Evolutionary conservation across 2,797 vertebrate species (phyloP), one percentile per base, ranked within the genome.

Genomic region (Betta splendens): DNA sequence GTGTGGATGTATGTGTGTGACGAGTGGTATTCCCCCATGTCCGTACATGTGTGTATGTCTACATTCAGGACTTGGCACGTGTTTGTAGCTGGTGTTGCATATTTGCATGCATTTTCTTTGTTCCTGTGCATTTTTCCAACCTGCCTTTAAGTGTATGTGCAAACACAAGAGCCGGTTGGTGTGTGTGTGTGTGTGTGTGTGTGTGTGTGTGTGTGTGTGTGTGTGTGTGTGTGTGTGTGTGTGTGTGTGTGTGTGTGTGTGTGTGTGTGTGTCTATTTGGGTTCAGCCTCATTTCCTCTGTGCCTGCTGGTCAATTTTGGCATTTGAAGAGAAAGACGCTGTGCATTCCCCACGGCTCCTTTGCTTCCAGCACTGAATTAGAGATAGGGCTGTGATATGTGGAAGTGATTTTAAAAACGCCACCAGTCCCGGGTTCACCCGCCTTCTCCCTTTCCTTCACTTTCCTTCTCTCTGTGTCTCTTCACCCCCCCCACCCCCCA

Each of bases 381-480:
- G 92, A 94, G 94, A 97, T 89, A 95, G 93, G 91, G 92, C 91
- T 92, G 92, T 95, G 96, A 98, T 98, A 98, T 96, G 94, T 93
- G 93, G 94, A 97, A 98, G 98, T 97, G 85, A 94, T 95, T 97
- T 97, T 84, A 97, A 96, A 96, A 97, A 97, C 93, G 88, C 93
- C 93, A 92, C 91, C 94, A 94, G 94, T 96, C 93, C 94, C 92
- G 92, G 91, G 91, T 90, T 64, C 57, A n/a, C n/a, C n/a, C n/a
- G n/a, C n/a, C n/a, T n/a, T 43, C 64, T 62, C 58, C 28, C 58
- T 59, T 48, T 31, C 50, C 21, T 63, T 77, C 48, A 23, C 46
- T 60, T 38, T 55, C 51, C 48, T 38, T 33, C 57, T 43, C 46
- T 29, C 22, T 51, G 47, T 46, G 26, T 50, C 60, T 43, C 37